A percentile compares a stretch with the other conserved stretches of the same genome.
phyloP scores from a whole-genome alignment of 1,140 invertebrate species.

The Orussus abietinus region DNA sequence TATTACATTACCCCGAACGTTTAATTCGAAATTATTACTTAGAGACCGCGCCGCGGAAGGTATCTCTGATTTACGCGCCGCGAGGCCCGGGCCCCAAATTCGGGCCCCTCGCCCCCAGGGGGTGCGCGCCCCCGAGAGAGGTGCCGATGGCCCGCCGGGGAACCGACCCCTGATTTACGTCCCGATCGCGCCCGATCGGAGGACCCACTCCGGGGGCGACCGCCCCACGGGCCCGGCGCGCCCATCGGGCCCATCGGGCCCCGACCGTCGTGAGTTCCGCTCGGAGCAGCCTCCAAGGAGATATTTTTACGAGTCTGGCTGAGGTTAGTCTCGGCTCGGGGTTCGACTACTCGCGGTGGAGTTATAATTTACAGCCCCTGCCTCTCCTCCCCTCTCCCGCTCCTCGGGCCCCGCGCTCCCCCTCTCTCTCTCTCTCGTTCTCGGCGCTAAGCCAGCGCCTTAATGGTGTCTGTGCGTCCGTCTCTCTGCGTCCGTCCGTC shows the following conservation, averaged over 20 bases:
- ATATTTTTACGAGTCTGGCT: slow-evolving; percentile 50
- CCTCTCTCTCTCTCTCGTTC: slow-evolving; percentile 18
- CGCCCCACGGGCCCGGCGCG: slow-evolving; percentile 12
- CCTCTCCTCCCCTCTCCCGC: slow-evolving; percentile 5
- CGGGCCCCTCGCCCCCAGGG: slow-evolving; percentile 4
- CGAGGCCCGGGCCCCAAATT: slow-evolving; percentile 18
- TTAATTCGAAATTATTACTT: slow-evolving; percentile 50
- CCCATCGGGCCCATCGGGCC: slow-evolving; percentile 2
- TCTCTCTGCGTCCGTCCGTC: slow-evolving; percentile 24
- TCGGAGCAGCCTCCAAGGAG: slow-evolving; percentile 12
- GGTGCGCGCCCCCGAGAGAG: too few relatives aligned
- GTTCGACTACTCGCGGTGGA: slow-evolving; percentile 49
- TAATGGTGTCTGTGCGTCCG: slow-evolving; percentile 43
- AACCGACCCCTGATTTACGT: background rate
- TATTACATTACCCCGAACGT: slow-evolving; percentile 47
- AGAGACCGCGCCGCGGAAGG: slow-evolving; percentile 14
- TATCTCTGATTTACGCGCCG: slow-evolving; percentile 35
- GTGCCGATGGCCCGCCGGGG: too few relatives aligned
- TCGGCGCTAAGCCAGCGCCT: slow-evolving; percentile 27
- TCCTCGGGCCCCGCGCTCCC: slow-evolving; percentile 11
- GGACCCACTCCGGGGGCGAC: too few relatives aligned
- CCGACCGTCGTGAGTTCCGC: slow-evolving; percentile 23
- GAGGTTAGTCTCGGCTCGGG: slow-evolving; percentile 39
- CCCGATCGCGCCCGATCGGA: slow-evolving; percentile 3
- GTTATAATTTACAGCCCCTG: slow-evolving; percentile 51